These are phyloP conservation scores for Channallabes apus DNA, from an alignment of 2,797 vertebrate genomes.

Conservation along the genomic window DNA sequence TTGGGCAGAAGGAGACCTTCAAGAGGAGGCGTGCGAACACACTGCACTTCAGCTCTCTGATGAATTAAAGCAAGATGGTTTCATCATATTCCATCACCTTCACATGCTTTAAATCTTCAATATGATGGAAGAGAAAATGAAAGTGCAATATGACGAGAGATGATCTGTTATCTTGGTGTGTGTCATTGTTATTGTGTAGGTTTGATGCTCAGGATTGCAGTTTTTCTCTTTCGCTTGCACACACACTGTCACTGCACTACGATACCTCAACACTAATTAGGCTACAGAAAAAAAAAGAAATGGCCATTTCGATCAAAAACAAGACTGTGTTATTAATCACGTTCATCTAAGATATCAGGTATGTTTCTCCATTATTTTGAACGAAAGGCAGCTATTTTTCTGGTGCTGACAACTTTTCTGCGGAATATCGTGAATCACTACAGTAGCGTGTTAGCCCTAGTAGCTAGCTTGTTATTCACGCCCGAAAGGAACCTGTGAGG, in stretches of 20 bases:
- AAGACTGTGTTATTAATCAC: background rate
- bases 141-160: constrained; percentile 29
- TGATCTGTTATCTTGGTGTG: background rate
- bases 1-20: background rate
- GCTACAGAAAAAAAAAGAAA: no score
- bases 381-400: background rate
- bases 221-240: constrained; percentile 31
- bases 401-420: constrained; percentile 3
- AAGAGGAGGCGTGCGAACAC: background rate
- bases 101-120: constrained; percentile 1
- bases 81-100: constrained; percentile 9
- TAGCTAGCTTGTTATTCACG: background rate
- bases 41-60: background rate
- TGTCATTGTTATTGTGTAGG: constrained; percentile 17
- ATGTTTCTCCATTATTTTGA: background rate
- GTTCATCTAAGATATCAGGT: background rate
- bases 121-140: background rate
- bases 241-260: background rate
- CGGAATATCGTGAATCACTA: background rate
- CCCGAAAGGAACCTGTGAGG: background rate
- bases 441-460: background rate
- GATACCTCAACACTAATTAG: constrained; percentile 2
- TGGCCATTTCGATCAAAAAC: background rate
- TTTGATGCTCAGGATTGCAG: constrained; percentile 51
- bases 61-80: background rate